phyloP scores from a whole-genome alignment of 2,113 vertebrate species.

The Cettia cetti region DNA sequence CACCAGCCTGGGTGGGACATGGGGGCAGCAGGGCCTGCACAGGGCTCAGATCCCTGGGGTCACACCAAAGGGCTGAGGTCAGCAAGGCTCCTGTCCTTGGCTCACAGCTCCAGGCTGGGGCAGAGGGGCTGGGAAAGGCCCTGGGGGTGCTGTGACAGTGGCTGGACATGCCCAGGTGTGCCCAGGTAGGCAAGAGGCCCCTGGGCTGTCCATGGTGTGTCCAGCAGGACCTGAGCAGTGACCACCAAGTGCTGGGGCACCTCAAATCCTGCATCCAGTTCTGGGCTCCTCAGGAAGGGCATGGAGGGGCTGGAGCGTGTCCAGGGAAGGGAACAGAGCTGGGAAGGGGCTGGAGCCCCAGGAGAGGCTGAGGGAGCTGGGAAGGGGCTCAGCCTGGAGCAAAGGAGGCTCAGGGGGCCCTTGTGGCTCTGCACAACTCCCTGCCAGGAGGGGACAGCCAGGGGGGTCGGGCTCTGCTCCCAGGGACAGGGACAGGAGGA shows the following conservation, averaged over 20 bases:
- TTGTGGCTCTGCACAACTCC: not conserved
- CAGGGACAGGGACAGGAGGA: not conserved
- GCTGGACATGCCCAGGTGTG: not conserved
- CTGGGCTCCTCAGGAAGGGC: not conserved
- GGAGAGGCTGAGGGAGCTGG: not conserved
- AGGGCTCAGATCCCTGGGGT: not conserved
- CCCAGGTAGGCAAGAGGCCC: not conserved
- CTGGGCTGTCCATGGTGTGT: not conserved
- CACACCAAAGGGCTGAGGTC: not conserved
- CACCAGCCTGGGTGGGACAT: not conserved
- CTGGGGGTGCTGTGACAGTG: not conserved
- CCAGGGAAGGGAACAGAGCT: not conserved
- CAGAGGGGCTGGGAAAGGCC: not conserved
- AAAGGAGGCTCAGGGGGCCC: not conserved
- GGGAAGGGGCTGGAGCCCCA: not conserved
- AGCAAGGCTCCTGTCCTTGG: not conserved
- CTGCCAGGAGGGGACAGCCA: not conserved
- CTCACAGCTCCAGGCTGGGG: not conserved
- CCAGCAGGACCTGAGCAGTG: not conserved
- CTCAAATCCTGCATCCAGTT: not conserved
- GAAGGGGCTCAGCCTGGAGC: not conserved
- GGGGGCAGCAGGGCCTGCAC: not conserved
- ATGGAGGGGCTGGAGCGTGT: rapidly evolving
- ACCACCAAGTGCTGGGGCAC: not conserved
- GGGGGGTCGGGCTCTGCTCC: not conserved